Evolutionary conservation across 2,113 vertebrate genomes (phyloP).

Genomic region (Anguilla japonica): DNA sequence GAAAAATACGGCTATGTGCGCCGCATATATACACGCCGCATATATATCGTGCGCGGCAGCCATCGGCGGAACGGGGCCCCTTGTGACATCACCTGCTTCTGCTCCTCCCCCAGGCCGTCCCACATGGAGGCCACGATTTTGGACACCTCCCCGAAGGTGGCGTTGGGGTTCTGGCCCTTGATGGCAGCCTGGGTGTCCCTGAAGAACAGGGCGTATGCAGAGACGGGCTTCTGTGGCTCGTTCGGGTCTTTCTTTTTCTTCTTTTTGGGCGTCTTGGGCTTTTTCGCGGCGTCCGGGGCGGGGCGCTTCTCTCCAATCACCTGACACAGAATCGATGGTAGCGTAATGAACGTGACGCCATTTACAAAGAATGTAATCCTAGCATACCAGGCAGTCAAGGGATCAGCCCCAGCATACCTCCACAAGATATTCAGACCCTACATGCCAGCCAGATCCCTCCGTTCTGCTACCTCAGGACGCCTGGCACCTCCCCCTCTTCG

Average conservation of each 20-base stretch:
- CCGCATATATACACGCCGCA: slow-evolving; percentile 40
- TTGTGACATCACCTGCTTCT: slow-evolving; percentile 86
- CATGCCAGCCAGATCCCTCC: too few relatives aligned
- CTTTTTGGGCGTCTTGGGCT: slow-evolving; percentile 98
- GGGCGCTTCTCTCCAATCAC: slow-evolving; percentile 93
- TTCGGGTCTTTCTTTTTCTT: slow-evolving; percentile 99
- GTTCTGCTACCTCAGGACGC: too few relatives aligned
- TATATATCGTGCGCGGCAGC: slow-evolving; percentile 60
- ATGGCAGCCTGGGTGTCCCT: slow-evolving; percentile 98
- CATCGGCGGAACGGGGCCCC: slow-evolving; percentile 52
- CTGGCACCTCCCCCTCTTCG: too few relatives aligned
- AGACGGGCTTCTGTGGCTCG: slow-evolving; percentile 96
- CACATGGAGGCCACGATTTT: slow-evolving; percentile 99
- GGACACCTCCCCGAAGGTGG: slow-evolving; percentile 97
- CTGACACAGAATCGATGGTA: slow-evolving; percentile 53
- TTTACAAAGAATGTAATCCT: too few relatives aligned
- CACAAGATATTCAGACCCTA: too few relatives aligned
- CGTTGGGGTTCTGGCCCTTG: slow-evolving; percentile 98
- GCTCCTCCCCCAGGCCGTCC: slow-evolving; percentile 96
- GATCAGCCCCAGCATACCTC: too few relatives aligned
- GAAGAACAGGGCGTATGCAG: slow-evolving; percentile 97
- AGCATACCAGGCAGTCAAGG: too few relatives aligned
- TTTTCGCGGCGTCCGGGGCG: slow-evolving; percentile 92
- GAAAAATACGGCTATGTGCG: too few relatives aligned
- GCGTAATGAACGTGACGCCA: background rate